Conservation (phyloP, 2,888 invertebrate genomes). For the Tetramorium bicarinatum region DNA sequence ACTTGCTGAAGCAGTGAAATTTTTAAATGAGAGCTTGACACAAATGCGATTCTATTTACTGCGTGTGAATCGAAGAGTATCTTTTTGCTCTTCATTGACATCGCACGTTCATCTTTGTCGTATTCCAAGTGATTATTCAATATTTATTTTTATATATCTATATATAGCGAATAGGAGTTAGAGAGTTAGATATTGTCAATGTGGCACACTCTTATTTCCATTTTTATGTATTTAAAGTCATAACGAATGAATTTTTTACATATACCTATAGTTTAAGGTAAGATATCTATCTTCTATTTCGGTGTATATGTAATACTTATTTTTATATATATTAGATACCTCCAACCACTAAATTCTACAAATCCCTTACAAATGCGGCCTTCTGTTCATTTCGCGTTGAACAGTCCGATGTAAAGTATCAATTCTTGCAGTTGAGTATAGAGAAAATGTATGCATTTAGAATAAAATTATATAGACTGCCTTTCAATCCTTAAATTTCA, state of each 20-base stretch:
- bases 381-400: slow-evolving; percentile 2
- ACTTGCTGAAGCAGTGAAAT: not conserved
- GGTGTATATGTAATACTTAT: slow-evolving; percentile 14
- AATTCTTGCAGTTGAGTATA: not conserved
- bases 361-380: not conserved
- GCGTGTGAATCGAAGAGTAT: not conserved
- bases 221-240: slow-evolving; percentile 29
- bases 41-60: not conserved
- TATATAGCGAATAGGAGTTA: slow-evolving; percentile 30
- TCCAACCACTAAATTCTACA: not conserved
- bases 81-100: not conserved
- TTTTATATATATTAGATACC: not conserved
- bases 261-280: slow-evolving; percentile 21
- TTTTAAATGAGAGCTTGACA: not conserved
- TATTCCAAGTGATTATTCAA: slow-evolving; percentile 57
- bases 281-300: slow-evolving; percentile 20
- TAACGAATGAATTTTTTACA: slow-evolving; percentile 2
- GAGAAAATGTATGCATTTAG: slow-evolving; percentile 1
- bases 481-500: not conserved
- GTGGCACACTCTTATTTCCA: not conserved
- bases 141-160: slow-evolving; percentile 65
- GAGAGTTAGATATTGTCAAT: slow-evolving; percentile 8
- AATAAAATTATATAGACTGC: slow-evolving; percentile 18
- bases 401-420: slow-evolving; percentile 5
- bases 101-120: slow-evolving; percentile 52